phyloP scores from a whole-genome alignment of 1,140 invertebrate species.

The Chelonus insularis region DNA sequence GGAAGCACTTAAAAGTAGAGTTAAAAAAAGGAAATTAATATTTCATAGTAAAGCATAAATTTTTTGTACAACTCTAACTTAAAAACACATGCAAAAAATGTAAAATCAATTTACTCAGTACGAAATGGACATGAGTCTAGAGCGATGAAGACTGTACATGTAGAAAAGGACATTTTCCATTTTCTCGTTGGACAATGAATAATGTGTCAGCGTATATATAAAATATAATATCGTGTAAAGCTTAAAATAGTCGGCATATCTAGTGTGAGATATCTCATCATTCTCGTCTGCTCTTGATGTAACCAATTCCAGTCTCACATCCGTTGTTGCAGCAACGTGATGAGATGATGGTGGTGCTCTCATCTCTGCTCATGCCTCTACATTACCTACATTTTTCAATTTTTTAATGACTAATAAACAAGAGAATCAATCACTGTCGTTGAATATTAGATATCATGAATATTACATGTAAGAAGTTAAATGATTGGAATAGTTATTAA shows the following conservation, averaged over 20 bases:
- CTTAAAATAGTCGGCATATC: not conserved
- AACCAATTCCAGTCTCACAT: not conserved
- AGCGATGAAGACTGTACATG: not conserved
- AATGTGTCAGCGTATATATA: conserved; percentile 3
- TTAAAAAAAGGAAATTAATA: too few relatives aligned
- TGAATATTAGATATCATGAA: too few relatives aligned
- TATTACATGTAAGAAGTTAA: too few relatives aligned
- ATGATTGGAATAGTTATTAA: too few relatives aligned
- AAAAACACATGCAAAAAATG: not conserved
- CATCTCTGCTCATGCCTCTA: too few relatives aligned
- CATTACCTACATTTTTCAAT: too few relatives aligned
- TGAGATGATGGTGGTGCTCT: too few relatives aligned
- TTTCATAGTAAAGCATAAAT: too few relatives aligned
- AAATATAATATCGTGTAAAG: not conserved
- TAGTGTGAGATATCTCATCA: not conserved
- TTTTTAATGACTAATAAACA: too few relatives aligned
- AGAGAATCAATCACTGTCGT: too few relatives aligned
- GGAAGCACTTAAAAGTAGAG: too few relatives aligned
- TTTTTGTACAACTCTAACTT: too few relatives aligned
- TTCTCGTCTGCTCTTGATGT: not conserved
- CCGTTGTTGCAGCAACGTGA: not conserved
- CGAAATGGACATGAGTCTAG: not conserved
- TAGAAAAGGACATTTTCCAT: conserved; percentile 20
- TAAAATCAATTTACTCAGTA: conserved; percentile 2
- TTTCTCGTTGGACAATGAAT: conserved; percentile 29